Evolutionary conservation across 2,797 vertebrate genomes (phyloP).

Genomic region (Rhinichthys osculus): DNA sequence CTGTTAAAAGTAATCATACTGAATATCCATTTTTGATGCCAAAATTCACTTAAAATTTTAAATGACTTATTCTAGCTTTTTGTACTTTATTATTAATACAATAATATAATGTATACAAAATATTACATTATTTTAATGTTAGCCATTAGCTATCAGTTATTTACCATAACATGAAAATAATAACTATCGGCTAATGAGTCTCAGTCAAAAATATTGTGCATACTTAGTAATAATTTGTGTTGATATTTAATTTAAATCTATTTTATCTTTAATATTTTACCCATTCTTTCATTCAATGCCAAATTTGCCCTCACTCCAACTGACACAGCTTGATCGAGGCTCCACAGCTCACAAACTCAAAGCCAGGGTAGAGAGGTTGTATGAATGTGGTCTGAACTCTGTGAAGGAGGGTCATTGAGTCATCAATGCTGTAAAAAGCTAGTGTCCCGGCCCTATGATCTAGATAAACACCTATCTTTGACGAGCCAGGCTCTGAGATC

Average conservation of each 20-base stretch:
- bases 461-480: slow-evolving; percentile 51
- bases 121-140: neutral
- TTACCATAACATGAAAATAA: neutral
- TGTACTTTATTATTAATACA: neutral
- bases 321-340: slow-evolving; percentile 48
- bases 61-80: neutral
- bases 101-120: neutral
- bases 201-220: neutral
- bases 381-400: slow-evolving; percentile 53
- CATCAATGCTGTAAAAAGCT: slow-evolving; percentile 53
- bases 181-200: neutral
- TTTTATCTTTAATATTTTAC: neutral
- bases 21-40: neutral
- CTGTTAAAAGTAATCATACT: neutral
- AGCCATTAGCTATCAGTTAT: neutral
- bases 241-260: neutral
- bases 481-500: slow-evolving; percentile 26
- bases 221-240: neutral
- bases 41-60: neutral
- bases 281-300: neutral
- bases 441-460: slow-evolving; percentile 52
- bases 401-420: slow-evolving; percentile 55
- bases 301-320: slow-evolving; percentile 30
- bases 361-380: slow-evolving; percentile 53
- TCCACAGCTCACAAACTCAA: slow-evolving; percentile 55